Conservation (phyloP, 2,797 vertebrate species). For the Todus mexicanus region DNA sequence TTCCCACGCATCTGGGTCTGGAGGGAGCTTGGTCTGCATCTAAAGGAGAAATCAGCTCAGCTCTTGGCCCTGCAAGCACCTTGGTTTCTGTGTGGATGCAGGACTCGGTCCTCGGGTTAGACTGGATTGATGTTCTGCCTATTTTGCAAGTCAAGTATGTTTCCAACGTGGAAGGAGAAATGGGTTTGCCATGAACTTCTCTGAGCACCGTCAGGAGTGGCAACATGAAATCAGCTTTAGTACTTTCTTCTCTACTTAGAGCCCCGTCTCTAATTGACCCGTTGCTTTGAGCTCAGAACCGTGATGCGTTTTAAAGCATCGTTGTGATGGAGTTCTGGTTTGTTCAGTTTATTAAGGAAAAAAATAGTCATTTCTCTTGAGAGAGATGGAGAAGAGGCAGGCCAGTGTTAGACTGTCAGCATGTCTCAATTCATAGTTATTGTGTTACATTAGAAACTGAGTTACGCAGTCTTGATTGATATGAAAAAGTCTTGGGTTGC, state of each 20-base stretch:
- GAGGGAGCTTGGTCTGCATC: neutral
- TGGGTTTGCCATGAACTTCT: neutral
- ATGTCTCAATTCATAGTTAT: neutral
- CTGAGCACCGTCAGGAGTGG: neutral
- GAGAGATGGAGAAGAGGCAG: neutral
- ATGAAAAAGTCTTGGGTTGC: neutral
- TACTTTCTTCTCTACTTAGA: neutral
- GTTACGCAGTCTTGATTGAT: neutral
- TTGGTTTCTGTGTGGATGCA: neutral
- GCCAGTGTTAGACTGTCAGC: neutral
- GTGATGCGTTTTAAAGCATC: neutral
- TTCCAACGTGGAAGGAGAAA: neutral
- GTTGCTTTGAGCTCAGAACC: neutral
- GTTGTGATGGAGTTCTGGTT: neutral
- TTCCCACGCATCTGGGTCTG: neutral
- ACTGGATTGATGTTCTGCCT: neutral
- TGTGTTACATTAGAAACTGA: neutral
- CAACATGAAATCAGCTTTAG: too few relatives aligned
- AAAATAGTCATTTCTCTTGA: neutral
- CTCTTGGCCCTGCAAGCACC: fast-evolving
- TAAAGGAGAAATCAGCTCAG: neutral
- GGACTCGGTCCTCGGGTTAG: neutral
- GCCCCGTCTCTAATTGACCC: neutral
- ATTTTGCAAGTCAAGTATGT: neutral
- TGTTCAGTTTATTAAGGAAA: neutral